phyloP scores from a whole-genome alignment of 37 sponge, comb jelly and placozoan species.

The Hexactinellida sp. region DNA sequence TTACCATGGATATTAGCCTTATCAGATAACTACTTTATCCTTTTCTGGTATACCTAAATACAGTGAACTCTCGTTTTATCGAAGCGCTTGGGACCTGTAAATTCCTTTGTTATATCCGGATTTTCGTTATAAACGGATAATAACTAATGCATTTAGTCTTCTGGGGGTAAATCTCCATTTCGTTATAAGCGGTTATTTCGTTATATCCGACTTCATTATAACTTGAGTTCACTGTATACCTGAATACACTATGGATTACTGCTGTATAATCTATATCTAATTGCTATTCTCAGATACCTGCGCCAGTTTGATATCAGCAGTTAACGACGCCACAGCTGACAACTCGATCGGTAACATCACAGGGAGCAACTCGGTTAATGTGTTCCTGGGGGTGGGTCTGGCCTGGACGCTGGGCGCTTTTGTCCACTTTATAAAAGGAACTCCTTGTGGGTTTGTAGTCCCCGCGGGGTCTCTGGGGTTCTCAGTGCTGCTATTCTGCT shows the following conservation, averaged over 20 bases:
- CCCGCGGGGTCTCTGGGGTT: slow-evolving; percentile 20
- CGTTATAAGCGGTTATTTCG: no score
- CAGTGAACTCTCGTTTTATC: no score
- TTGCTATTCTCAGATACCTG: slow-evolving; percentile 42
- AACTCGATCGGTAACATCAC: slow-evolving; percentile 50
- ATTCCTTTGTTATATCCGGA: no score
- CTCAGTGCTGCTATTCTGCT: slow-evolving; percentile 17
- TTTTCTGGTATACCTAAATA: no score
- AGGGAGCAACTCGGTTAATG: slow-evolving; percentile 53
- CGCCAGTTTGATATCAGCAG: slow-evolving; percentile 38
- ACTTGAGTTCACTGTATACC: no score
- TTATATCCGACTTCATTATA: no score
- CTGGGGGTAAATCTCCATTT: no score
- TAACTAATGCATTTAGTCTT: no score
- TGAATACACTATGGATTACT: not conserved
- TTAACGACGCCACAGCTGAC: slow-evolving; percentile 43
- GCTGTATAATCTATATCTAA: not conserved
- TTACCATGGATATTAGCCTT: not conserved
- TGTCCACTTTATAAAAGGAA: slow-evolving; percentile 9
- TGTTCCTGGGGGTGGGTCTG: slow-evolving; percentile 49
- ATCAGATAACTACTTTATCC: no score
- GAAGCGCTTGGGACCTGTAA: no score
- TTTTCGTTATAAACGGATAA: no score
- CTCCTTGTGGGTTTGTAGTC: slow-evolving; percentile 17
- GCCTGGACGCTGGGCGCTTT: slow-evolving; percentile 31